Percentiles rank a stretch among this genome's conserved stretches.
Evolutionary conservation across 2,888 invertebrate genomes (phyloP).

Genomic region (Erebia ligea): DNA sequence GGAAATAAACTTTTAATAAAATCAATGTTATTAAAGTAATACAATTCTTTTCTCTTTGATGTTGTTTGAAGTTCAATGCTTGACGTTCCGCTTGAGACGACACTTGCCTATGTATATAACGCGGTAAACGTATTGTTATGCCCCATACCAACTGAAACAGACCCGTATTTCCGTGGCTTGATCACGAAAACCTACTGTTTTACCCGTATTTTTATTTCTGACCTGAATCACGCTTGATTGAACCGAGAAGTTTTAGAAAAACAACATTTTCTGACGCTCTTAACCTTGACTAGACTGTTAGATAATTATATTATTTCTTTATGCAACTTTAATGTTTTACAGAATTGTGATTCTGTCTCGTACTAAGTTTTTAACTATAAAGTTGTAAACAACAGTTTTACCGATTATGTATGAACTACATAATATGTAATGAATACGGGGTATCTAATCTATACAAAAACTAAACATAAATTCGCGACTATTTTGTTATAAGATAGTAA

Average conservation of each 20-base stretch:
- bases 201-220: conserved; percentile 12
- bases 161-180: conserved; percentile 6
- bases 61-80: too few relatives aligned
- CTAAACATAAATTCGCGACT: background rate
- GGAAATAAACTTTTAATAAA: too few relatives aligned
- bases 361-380: background rate
- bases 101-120: too few relatives aligned
- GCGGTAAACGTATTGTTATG: background rate
- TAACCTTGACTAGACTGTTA: conserved; percentile 9
- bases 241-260: conserved; percentile 1
- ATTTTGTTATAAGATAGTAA: background rate
- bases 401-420: background rate
- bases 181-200: background rate
- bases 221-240: conserved; percentile 14
- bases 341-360: background rate
- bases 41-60: too few relatives aligned
- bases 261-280: background rate
- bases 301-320: background rate
- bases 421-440: background rate
- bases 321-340: background rate
- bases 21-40: too few relatives aligned
- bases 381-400: background rate
- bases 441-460: background rate
- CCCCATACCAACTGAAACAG: background rate
- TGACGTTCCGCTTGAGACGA: too few relatives aligned